These are phyloP conservation scores for Tinamus guttatus DNA, from an alignment of 2,113 vertebrate species.

Conservation along the genomic window DNA sequence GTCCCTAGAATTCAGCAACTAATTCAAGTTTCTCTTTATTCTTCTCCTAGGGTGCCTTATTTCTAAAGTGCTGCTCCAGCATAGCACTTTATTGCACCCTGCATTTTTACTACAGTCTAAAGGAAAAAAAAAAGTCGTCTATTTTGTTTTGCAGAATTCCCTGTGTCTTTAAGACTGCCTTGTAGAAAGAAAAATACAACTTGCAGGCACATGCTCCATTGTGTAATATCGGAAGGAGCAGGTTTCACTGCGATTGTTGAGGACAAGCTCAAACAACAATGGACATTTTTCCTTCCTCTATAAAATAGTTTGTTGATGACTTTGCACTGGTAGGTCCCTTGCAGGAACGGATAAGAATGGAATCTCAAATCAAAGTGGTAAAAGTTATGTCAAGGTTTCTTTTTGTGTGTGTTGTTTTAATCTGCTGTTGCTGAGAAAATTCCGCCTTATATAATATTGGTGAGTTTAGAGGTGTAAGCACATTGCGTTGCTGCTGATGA, in stretches of 20 bases:
- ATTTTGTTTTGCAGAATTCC: not conserved
- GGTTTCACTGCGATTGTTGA: not conserved
- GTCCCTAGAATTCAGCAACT: not conserved
- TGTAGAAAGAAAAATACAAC: not conserved
- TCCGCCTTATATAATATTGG: not conserved
- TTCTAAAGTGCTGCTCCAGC: not conserved
- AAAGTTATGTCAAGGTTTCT: not conserved
- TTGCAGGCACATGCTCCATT: not conserved
- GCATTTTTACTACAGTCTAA: not conserved
- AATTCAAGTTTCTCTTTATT: not conserved
- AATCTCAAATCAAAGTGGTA: not conserved
- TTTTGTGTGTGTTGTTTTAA: not conserved
- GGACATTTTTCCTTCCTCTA: not conserved
- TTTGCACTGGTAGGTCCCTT: not conserved
- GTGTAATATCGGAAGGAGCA: not conserved
- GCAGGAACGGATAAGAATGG: not conserved
- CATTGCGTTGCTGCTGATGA: not conserved
- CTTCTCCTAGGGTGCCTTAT: not conserved
- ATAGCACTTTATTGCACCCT: not conserved
- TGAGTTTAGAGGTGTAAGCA: not conserved
- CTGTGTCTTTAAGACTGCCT: not conserved
- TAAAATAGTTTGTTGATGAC: not conserved
- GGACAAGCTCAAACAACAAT: not conserved
- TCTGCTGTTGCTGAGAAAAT: not conserved
- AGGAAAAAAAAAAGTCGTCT: not conserved